Evolutionary conservation across 2,113 vertebrate genomes (phyloP).

Genomic region (Acanthochromis polyacanthus): DNA sequence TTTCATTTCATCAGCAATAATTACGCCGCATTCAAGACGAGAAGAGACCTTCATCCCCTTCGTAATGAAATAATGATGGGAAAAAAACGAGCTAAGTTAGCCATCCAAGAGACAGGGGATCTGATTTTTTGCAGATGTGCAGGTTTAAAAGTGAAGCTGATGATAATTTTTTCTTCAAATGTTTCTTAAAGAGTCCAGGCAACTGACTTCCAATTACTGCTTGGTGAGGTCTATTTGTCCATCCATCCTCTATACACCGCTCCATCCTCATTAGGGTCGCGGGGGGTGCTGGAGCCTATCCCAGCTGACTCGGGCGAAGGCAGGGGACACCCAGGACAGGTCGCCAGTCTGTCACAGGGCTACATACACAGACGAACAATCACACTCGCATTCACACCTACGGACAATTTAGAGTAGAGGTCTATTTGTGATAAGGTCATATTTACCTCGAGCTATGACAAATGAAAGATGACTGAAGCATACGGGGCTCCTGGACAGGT

Average conservation of each 20-base stretch:
- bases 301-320: too few relatives aligned
- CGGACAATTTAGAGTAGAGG: too few relatives aligned
- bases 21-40: conserved; percentile 57
- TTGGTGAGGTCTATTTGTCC: neutral
- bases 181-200: conserved; percentile 29
- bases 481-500: neutral
- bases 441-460: conserved; percentile 23
- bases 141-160: conserved; percentile 45
- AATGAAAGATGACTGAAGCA: conserved; percentile 18
- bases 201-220: conserved; percentile 14
- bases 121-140: conserved; percentile 76
- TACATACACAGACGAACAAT: too few relatives aligned
- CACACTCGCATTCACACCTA: too few relatives aligned
- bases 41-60: conserved; percentile 64
- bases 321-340: too few relatives aligned
- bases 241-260: too few relatives aligned
- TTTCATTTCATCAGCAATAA: conserved; percentile 78
- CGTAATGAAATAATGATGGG: conserved; percentile 61
- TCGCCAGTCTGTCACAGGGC: too few relatives aligned
- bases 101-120: conserved; percentile 60
- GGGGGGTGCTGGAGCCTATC: too few relatives aligned
- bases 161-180: conserved; percentile 53
- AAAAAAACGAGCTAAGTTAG: conserved; percentile 12
- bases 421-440: conserved; percentile 14
- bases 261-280: too few relatives aligned